Conservation (phyloP, 2,113 vertebrate species). For the Felis chaus region DNA sequence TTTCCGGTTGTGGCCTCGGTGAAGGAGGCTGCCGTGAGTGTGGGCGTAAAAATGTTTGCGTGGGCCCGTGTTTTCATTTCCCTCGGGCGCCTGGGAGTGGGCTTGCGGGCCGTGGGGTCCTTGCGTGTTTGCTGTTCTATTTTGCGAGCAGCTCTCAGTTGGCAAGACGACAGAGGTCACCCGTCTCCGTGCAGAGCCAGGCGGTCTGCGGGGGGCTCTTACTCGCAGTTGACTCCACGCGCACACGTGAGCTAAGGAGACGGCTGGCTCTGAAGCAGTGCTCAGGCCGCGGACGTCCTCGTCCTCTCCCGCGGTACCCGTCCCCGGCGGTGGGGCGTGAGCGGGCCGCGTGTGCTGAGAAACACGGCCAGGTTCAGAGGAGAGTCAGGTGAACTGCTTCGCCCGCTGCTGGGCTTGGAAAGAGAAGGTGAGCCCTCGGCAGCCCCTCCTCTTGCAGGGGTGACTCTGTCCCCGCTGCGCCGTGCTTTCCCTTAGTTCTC, state of each 20-base stretch:
- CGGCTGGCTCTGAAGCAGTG: not conserved
- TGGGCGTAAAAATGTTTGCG: not conserved
- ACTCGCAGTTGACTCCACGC: not conserved
- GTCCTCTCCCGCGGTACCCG: not conserved
- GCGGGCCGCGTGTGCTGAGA: not conserved
- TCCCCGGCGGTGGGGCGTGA: fast-evolving
- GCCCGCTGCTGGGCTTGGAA: not conserved
- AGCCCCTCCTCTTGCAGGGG: not conserved
- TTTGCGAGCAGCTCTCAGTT: not conserved
- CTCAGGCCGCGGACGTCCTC: not conserved
- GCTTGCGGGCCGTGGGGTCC: not conserved
- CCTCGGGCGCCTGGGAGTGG: not conserved
- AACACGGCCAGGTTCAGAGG: not conserved
- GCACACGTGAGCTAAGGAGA: not conserved
- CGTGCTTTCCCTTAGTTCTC: not conserved
- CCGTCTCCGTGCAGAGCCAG: not conserved
- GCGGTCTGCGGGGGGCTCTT: not conserved
- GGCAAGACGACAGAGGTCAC: not conserved
- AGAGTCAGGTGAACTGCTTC: not conserved
- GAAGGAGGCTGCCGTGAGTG: fast-evolving
- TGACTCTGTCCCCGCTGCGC: not conserved
- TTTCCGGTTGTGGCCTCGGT: not conserved
- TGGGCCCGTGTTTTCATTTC: not conserved
- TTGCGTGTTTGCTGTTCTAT: not conserved
- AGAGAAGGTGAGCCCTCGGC: not conserved